Conservation (phyloP, 2,113 vertebrate genomes). For the Pipra filicauda region DNA sequence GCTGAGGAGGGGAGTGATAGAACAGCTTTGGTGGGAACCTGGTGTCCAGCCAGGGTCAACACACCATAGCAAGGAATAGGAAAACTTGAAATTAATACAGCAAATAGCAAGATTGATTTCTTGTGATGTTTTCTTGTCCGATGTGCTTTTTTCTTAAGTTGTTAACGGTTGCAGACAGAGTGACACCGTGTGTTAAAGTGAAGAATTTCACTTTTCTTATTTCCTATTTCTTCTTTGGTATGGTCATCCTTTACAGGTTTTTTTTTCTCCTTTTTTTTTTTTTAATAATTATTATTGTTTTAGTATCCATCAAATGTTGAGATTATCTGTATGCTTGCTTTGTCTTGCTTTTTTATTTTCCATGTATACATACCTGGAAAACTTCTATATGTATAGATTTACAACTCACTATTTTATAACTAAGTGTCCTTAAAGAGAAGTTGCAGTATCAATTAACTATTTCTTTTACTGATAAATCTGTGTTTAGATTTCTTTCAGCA, state of each 20-base stretch:
- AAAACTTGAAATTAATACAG: not conserved
- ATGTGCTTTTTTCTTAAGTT: not conserved
- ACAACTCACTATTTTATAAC: not conserved
- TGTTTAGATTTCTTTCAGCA: not conserved
- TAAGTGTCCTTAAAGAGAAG: not conserved
- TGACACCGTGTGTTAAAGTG: conserved; percentile 15
- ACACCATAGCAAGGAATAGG: not conserved
- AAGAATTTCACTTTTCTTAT: not conserved
- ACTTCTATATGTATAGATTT: not conserved
- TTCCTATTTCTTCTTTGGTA: not conserved
- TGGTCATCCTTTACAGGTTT: not conserved
- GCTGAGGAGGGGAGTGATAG: not conserved
- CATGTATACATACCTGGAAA: not conserved
- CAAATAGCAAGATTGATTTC: not conserved
- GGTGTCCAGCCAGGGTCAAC: not conserved
- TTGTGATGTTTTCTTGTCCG: not conserved
- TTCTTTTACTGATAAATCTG: not conserved
- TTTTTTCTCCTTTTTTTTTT: not conserved
- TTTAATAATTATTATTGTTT: not conserved
- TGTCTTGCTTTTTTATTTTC: not conserved
- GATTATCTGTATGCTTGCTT: not conserved
- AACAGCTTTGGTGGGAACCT: not conserved
- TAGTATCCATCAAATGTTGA: not conserved
- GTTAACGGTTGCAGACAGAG: not conserved
- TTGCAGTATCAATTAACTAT: not conserved